These are phyloP conservation scores for Sebastes trivittatus DNA, from an alignment of 2,797 vertebrate genomes.

Conservation along the genomic window DNA sequence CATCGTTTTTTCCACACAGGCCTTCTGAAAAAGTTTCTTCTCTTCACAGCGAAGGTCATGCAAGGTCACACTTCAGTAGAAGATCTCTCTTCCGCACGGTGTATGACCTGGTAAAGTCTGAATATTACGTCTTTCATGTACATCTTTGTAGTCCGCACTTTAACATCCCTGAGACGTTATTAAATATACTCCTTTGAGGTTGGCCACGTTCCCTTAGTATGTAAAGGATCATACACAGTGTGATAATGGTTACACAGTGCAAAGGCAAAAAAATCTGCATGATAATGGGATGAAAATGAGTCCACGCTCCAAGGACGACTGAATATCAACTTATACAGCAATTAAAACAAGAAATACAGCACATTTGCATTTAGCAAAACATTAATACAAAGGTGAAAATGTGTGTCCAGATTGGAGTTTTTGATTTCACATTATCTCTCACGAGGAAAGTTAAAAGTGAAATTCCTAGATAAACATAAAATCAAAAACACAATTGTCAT, in stretches of 20 bases:
- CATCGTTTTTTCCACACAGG: not conserved
- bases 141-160: not conserved
- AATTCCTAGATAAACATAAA: slow-evolving; percentile 1
- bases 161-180: not conserved
- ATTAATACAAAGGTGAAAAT: not conserved
- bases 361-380: not conserved
- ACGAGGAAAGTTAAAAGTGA: not conserved
- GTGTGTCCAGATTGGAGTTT: not conserved
- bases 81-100: not conserved
- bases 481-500: not conserved
- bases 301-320: not conserved
- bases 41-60: not conserved
- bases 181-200: not conserved
- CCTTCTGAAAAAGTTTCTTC: not conserved
- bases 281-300: not conserved
- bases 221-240: not conserved
- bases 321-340: not conserved
- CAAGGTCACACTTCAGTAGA: not conserved
- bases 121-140: not conserved
- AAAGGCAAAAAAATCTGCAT: not conserved
- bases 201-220: not conserved
- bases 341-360: not conserved
- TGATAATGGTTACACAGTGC: not conserved
- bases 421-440: not conserved
- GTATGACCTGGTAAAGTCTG: not conserved